A percentile compares a stretch with the other conserved stretches of the same genome.
Conservation (phyloP, 2,888 invertebrate genomes). For the Brachylomia viminalis region DNA sequence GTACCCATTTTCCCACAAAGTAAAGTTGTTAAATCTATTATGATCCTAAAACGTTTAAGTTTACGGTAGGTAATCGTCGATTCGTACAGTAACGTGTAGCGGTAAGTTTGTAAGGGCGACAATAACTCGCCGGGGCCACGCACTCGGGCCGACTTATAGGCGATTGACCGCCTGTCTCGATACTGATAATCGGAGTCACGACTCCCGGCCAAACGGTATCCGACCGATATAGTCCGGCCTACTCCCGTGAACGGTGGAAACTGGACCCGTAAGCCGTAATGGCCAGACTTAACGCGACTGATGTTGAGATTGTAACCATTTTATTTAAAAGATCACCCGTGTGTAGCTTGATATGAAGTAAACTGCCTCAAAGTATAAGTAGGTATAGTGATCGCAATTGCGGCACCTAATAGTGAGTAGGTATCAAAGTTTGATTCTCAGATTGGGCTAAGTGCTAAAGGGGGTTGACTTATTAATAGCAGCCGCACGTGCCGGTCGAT, state of each 20-base stretch:
- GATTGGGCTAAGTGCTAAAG: too few species aligned
- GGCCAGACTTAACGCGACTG: constrained; percentile 13
- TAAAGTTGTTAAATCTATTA: constrained; percentile 19
- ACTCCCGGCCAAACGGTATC: constrained; percentile 67
- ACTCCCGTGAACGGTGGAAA: constrained; percentile 23
- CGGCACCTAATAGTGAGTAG: too few species aligned
- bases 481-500: too few species aligned
- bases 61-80: constrained; percentile 50
- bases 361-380: neutral
- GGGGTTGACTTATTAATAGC: too few species aligned
- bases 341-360: constrained; percentile 1
- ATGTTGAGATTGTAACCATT: constrained; percentile 35
- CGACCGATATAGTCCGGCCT: constrained; percentile 45
- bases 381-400: too few species aligned
- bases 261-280: constrained; percentile 22
- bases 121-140: constrained; percentile 70
- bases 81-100: constrained; percentile 29
- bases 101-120: constrained; percentile 52
- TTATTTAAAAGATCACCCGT: constrained; percentile 30
- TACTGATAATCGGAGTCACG: constrained; percentile 79
- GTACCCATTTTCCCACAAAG: neutral
- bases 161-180: constrained; percentile 76
- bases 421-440: too few species aligned
- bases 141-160: constrained; percentile 65
- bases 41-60: constrained; percentile 31